These are phyloP conservation scores for Falco rusticolus DNA, from an alignment of 2,797 vertebrate genomes.

Conservation along the genomic window DNA sequence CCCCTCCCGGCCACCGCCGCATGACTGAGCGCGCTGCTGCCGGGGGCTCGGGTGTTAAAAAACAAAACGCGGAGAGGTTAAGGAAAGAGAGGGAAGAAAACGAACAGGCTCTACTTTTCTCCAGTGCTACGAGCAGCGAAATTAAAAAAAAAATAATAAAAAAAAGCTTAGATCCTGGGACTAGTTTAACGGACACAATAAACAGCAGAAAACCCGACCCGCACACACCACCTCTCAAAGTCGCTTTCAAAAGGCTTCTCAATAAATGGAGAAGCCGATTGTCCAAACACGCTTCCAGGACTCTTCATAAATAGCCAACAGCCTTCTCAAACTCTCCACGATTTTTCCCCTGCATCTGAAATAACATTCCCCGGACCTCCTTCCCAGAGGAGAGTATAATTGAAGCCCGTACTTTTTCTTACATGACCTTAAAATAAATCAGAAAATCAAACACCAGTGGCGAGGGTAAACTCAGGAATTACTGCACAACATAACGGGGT, in stretches of 20 bases:
- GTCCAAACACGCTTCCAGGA: constrained; percentile 24
- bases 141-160: neutral
- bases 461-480: neutral
- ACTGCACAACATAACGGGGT: neutral
- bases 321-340: neutral
- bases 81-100: rapidly evolving
- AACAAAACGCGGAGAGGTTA: neutral
- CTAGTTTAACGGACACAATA: neutral
- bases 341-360: neutral
- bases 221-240: neutral
- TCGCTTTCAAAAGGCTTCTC: neutral
- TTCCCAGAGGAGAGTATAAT: neutral
- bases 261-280: neutral
- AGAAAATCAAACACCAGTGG: constrained; percentile 12
- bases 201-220: neutral
- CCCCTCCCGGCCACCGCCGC: neutral
- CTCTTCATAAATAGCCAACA: constrained; percentile 31
- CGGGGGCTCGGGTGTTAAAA: neutral
- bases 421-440: constrained; percentile 4
- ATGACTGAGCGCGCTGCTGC: neutral
- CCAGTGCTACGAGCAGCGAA: neutral
- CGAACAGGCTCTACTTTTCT: neutral
- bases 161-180: neutral
- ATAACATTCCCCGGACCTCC: neutral
- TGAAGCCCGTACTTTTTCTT: neutral